Conservation (phyloP, 2,113 vertebrate genomes). For the Sander lucioperca region DNA sequence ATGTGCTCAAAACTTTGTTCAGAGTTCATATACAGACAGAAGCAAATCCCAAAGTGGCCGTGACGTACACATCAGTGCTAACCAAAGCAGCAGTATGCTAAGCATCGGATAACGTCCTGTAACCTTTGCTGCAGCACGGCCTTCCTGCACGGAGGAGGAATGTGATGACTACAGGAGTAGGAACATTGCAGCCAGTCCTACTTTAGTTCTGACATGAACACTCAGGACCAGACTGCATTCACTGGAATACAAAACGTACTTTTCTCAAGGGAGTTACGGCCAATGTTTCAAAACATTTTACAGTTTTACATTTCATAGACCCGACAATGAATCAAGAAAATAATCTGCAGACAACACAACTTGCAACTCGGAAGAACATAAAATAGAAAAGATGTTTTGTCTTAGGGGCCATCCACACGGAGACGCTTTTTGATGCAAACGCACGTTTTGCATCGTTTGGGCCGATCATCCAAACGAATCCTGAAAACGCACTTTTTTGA, state of each 20-base stretch:
- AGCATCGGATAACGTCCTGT: not conserved
- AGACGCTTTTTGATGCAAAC: too few species aligned
- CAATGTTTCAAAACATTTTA: too few species aligned
- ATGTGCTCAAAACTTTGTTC: not conserved
- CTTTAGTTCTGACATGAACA: not conserved
- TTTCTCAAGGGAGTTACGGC: too few species aligned
- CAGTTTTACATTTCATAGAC: not conserved
- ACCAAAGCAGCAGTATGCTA: not conserved
- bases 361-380: not conserved
- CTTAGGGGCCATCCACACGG: too few species aligned
- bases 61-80: not conserved
- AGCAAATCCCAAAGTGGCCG: not conserved
- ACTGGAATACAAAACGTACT: not conserved
- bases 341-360: not conserved
- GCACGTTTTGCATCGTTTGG: too few species aligned
- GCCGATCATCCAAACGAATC: too few species aligned
- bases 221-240: not conserved
- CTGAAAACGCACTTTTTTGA: too few species aligned
- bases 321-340: not conserved
- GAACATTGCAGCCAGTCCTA: not conserved
- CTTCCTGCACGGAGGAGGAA: conserved; percentile 54
- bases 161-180: conserved; percentile 45
- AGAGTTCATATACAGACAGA: not conserved
- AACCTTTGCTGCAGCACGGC: not conserved
- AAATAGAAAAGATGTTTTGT: too few species aligned